Evolutionary conservation across 2,888 invertebrate species (phyloP).

Genomic region (Falcaria lacertinaria): DNA sequence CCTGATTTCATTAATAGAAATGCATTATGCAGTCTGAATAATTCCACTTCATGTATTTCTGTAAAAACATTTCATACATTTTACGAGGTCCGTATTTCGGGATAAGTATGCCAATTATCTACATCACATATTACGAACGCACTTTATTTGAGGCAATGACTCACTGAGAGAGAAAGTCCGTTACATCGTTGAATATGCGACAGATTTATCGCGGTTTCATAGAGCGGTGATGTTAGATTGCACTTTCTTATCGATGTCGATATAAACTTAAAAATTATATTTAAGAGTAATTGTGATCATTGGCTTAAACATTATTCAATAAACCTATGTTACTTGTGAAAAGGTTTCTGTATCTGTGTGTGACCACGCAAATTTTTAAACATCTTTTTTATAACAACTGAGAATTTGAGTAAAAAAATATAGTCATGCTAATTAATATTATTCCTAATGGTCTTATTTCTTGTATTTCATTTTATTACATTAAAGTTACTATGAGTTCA

Average conservation of each 20-base stretch:
- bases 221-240: slow-evolving; percentile 34
- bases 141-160: slow-evolving; percentile 75
- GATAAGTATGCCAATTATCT: slow-evolving; percentile 74
- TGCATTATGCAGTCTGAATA: background rate
- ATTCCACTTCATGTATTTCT: background rate
- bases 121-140: slow-evolving; percentile 71
- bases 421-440: no score
- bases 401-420: no score
- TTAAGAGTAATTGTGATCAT: background rate
- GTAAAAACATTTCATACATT: slow-evolving; percentile 14
- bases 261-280: background rate
- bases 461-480: no score
- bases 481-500: background rate
- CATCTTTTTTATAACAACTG: no score
- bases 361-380: no score
- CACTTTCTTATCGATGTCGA: slow-evolving; percentile 4
- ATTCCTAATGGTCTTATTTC: no score
- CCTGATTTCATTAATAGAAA: background rate
- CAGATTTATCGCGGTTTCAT: slow-evolving; percentile 73
- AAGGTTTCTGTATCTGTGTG: no score
- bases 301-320: no score
- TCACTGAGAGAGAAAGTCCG: slow-evolving; percentile 74
- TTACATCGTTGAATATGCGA: slow-evolving; percentile 79
- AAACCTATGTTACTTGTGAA: no score
- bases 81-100: slow-evolving; percentile 57